Base-by-base conservation (phyloP, 1,140 invertebrate genomes). In the Nasonia vitripennis region DNA sequence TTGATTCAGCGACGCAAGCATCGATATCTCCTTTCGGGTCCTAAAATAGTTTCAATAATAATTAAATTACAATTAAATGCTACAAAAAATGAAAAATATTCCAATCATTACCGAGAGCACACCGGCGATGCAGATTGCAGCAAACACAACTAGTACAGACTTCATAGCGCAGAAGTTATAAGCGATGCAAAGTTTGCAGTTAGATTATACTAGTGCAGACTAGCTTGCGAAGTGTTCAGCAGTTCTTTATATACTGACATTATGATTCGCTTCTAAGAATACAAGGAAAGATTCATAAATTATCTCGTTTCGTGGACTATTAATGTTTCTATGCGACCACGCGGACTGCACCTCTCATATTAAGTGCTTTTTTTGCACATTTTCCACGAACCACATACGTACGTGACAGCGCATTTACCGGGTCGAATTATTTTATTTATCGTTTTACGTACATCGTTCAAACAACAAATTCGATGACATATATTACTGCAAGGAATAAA, bases 161-260 rank as follows among this genome's bases (percentile, higher is more conserved):
- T 55, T 84, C 83, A 84, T 84, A 31, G 1, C 71, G 27, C 37
- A 14, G 51, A 4, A 77, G 17, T 14, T 31, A 23, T 82, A 17
- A 74, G 34, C 70, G 1, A 70, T 12, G 6, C 34, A 27, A 79
- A 12, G 12, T 78, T 34, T 23, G n/a, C n/a, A 68, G n/a, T 23
- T 17, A 55, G 2, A 3, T 67, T 62, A 0, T 48, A 41, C 7
- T 70, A 41, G 2, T 77, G 45, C 31, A n/a, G n/a, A 83, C 37
- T 67, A 83, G 23, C n/a, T 77, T 6, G 7, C 45, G 2, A 17
- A 83, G 23, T 67, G 41, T 14, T 78, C 23, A 5, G 23, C 41
- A 31, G 37, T 79, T 45, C 31, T 62, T 85, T 85, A 71, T 85
- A 85, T 85, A 85, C 70, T 1, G 51, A 20, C 27, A 7, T 23